phyloP scores from a whole-genome alignment of 2,888 invertebrate species.

The Busseola fusca region DNA sequence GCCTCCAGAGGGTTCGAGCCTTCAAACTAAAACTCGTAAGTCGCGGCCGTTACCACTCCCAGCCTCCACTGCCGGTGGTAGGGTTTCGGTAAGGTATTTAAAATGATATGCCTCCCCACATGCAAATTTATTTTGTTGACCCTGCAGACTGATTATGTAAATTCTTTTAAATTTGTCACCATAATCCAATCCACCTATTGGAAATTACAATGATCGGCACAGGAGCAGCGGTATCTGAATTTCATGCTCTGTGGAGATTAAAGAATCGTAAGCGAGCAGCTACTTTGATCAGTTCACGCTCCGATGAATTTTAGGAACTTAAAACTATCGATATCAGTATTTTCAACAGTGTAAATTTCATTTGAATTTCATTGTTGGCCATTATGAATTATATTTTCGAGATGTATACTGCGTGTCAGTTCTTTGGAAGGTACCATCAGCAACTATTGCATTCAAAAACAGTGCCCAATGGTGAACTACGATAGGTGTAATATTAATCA shows the following conservation, averaged over 20 bases:
- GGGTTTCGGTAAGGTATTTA: neutral
- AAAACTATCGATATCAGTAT: slow-evolving; percentile 7
- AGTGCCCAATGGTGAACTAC: neutral
- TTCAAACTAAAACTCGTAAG: no score
- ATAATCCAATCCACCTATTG: slow-evolving; percentile 15
- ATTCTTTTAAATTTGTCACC: slow-evolving; percentile 1
- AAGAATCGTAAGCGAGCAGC: slow-evolving; percentile 20
- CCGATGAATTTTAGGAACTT: slow-evolving; percentile 7
- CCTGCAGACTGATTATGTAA: neutral
- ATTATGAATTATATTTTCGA: neutral
- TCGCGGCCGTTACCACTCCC: no score
- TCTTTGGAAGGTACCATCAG: neutral
- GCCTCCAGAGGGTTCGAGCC: no score
- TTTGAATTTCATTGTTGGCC: neutral
- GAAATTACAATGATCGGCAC: slow-evolving; percentile 28
- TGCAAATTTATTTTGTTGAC: neutral
- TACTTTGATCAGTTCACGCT: slow-evolving; percentile 45
- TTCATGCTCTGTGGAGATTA: slow-evolving; percentile 35
- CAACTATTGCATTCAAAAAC: neutral
- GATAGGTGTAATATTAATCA: neutral
- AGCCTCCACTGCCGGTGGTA: no score
- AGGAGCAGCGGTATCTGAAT: slow-evolving; percentile 10
- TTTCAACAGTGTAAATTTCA: neutral
- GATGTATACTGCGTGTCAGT: neutral
- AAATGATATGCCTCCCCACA: neutral